These are phyloP conservation scores for Chironex yamaguchii DNA, from an alignment of 30 jellyfish, hydroid and myxozoan species.

Conservation along the genomic window DNA sequence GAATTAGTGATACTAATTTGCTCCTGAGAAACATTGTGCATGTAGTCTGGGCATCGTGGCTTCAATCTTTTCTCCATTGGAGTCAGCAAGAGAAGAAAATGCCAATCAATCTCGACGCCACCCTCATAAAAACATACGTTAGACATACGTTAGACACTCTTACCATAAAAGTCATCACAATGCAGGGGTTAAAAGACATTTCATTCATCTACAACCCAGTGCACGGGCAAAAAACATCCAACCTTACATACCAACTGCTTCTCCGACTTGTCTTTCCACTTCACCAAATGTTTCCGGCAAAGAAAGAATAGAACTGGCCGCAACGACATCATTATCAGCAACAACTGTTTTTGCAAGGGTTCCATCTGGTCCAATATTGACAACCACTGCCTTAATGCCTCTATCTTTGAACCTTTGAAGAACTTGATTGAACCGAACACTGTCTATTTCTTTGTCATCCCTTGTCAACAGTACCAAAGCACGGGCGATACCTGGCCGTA, in stretches of 20 bases:
- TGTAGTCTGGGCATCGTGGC: too few species aligned
- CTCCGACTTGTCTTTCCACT: constrained; percentile 55
- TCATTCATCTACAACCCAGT: too few species aligned
- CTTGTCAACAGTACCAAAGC: constrained; percentile 56
- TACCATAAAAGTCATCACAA: too few species aligned
- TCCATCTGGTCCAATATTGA: constrained; percentile 44
- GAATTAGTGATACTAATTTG: too few species aligned
- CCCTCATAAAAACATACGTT: too few species aligned
- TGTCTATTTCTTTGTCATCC: constrained; percentile 14
- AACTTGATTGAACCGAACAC: constrained; percentile 33
- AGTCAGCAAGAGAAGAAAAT: too few species aligned
- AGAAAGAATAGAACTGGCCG: background rate
- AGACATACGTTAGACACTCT: too few species aligned
- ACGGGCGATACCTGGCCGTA: constrained; percentile 67
- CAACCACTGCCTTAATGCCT: constrained; percentile 22
- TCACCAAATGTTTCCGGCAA: constrained; percentile 67
- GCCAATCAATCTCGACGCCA: too few species aligned
- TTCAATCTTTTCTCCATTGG: too few species aligned
- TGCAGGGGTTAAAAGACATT: too few species aligned
- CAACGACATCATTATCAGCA: constrained; percentile 19
- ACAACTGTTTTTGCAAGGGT: constrained; percentile 30
- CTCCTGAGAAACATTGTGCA: too few species aligned
- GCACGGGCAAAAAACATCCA: background rate
- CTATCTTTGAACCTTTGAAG: background rate
- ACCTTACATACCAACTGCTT: constrained; percentile 22